Percentiles rank a stretch among this genome's conserved stretches.
Evolutionary conservation across 2,888 invertebrate species (phyloP).

Genomic region (Acrobasis consociella): DNA sequence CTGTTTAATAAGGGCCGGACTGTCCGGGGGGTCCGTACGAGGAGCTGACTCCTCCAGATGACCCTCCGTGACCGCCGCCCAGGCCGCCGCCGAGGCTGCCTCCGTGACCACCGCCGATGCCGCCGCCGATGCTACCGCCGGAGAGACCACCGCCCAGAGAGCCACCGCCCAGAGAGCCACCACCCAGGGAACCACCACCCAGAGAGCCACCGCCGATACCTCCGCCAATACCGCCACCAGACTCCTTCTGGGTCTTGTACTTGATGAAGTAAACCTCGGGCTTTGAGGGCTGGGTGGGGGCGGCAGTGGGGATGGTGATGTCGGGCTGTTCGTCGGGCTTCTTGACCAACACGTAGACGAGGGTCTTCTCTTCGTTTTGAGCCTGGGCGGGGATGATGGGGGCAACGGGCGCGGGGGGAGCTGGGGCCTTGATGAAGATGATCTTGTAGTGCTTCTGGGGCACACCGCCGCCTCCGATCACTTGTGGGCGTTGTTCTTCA

Average conservation of each 20-base stretch:
- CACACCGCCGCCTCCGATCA: slow-evolving; percentile 84
- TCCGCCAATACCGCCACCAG: slow-evolving; percentile 54
- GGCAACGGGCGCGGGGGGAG: slow-evolving; percentile 88
- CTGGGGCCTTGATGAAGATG: slow-evolving; percentile 93
- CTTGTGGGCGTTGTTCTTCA: slow-evolving; percentile 86
- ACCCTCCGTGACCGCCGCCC: slow-evolving; percentile 45
- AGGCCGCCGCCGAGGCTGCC: slow-evolving; percentile 48
- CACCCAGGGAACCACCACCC: slow-evolving; percentile 37
- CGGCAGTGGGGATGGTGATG: slow-evolving; percentile 88
- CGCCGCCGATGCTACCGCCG: slow-evolving; percentile 39
- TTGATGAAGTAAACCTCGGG: slow-evolving; percentile 93
- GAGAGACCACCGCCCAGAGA: slow-evolving; percentile 45
- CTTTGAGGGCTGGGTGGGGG: slow-evolving; percentile 90
- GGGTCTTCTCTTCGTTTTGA: slow-evolving; percentile 90
- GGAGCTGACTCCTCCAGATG: slow-evolving; percentile 74
- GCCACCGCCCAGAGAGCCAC: slow-evolving; percentile 43
- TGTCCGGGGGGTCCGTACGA: slow-evolving; percentile 86
- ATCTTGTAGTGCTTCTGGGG: slow-evolving; percentile 92
- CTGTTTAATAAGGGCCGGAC: slow-evolving; percentile 85
- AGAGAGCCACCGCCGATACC: slow-evolving; percentile 42
- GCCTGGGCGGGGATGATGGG: slow-evolving; percentile 88
- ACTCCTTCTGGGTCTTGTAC: slow-evolving; percentile 88
- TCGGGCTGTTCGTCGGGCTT: slow-evolving; percentile 92
- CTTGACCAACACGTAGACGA: slow-evolving; percentile 92
- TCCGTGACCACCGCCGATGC: slow-evolving; percentile 44